Percentiles rank a stretch among this genome's conserved stretches.
These are phyloP conservation scores for Candidula unifasciata DNA, from an alignment of 2,888 invertebrate genomes.

Conservation along the genomic window DNA sequence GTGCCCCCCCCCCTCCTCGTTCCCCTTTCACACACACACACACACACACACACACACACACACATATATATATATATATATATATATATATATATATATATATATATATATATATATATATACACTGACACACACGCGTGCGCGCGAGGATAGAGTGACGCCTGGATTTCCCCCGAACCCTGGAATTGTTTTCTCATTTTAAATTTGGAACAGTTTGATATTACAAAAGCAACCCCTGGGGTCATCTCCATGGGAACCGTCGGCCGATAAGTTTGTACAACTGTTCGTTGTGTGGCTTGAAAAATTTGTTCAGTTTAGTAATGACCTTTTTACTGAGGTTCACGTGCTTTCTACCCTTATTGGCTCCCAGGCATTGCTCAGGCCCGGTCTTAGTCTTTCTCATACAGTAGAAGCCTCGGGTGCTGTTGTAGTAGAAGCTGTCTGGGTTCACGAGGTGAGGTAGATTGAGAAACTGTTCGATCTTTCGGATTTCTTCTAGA, in stretches of 20 bases:
- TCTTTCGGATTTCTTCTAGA: slow-evolving; percentile 70
- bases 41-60: no score
- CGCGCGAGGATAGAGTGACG: no score
- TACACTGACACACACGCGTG: no score
- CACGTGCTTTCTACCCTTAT: slow-evolving; percentile 91
- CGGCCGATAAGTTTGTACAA: slow-evolving; percentile 90
- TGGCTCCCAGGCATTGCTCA: slow-evolving; percentile 92
- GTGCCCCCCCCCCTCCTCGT: no score
- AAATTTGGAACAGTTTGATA: no score
- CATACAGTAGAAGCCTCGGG: slow-evolving; percentile 97
- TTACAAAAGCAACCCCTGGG: not conserved
- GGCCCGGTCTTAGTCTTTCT: slow-evolving; percentile 81
- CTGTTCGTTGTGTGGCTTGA: slow-evolving; percentile 69
- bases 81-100: no score
- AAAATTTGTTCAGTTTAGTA: slow-evolving; percentile 69
- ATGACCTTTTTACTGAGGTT: slow-evolving; percentile 85
- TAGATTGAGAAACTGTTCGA: slow-evolving; percentile 75
- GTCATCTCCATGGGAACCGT: slow-evolving; percentile 88
- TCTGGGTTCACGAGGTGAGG: slow-evolving; percentile 79
- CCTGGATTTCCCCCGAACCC: no score
- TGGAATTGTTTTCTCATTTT: no score
- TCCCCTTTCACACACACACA: no score
- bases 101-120: no score
- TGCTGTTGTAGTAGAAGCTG: slow-evolving; percentile 97
- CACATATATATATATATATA: no score